Conservation (phyloP, 2,797 vertebrate genomes). For the Sebastes taczanowskii region DNA sequence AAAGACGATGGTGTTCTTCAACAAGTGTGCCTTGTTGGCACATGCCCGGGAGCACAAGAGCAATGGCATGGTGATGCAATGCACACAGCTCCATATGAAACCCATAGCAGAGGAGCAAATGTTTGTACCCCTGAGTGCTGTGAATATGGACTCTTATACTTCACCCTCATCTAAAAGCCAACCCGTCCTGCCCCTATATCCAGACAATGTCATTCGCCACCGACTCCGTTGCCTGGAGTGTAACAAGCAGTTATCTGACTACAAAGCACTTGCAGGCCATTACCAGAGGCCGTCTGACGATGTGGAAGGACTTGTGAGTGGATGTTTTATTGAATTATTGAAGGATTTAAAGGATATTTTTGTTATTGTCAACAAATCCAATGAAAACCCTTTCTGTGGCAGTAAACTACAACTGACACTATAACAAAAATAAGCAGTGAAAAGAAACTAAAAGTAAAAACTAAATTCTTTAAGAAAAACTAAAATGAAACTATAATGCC, state of each 20-base stretch:
- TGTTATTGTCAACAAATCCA: background rate
- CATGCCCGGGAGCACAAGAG: conserved; percentile 95
- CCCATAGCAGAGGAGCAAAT: conserved; percentile 93
- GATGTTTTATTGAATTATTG: background rate
- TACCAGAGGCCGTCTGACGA: conserved; percentile 92
- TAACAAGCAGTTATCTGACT: conserved; percentile 91
- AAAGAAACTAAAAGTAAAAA: no score
- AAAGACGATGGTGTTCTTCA: conserved; percentile 92
- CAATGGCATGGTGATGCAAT: conserved; percentile 94
- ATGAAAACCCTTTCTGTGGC: background rate
- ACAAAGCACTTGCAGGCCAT: conserved; percentile 89
- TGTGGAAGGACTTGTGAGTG: conserved; percentile 90
- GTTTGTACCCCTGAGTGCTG: conserved; percentile 81
- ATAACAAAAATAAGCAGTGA: no score
- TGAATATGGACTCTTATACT: conserved; percentile 11
- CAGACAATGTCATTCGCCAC: conserved; percentile 87
- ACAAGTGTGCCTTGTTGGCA: conserved; percentile 94
- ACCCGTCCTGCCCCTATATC: conserved; percentile 90
- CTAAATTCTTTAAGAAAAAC: no score
- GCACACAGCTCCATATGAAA: conserved; percentile 95
- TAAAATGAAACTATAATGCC: no score
- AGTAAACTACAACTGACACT: no score
- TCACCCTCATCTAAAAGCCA: conserved; percentile 60
- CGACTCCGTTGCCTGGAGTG: conserved; percentile 92
- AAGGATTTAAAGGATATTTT: background rate